A percentile compares a stretch with the other conserved stretches of the same genome.
Conservation (phyloP, 2,797 vertebrate species). For the Sebastes matsubarae region DNA sequence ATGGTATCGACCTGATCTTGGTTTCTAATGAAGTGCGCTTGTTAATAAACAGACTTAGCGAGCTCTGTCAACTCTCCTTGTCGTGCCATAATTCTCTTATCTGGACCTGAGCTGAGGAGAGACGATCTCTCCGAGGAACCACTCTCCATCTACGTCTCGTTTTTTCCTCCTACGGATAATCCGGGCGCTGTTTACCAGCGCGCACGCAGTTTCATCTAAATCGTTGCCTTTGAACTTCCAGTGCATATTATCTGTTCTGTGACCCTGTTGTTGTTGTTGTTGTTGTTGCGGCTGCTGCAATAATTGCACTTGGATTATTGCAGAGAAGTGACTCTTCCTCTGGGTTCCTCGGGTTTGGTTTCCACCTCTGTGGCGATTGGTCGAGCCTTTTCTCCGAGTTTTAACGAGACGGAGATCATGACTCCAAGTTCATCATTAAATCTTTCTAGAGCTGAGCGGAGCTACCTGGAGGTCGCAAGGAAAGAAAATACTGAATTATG, state of each 20-base stretch:
- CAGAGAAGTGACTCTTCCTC: slow-evolving; percentile 52
- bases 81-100: slow-evolving; percentile 89
- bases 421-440: slow-evolving; percentile 23
- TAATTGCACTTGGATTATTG: slow-evolving; percentile 78
- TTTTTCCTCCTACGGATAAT: slow-evolving; percentile 80
- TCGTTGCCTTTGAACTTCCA: slow-evolving; percentile 72
- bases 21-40: slow-evolving; percentile 86
- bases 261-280: slow-evolving; percentile 59
- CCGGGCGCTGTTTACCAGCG: slow-evolving; percentile 81
- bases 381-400: slow-evolving; percentile 4
- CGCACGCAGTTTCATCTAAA: slow-evolving; percentile 58
- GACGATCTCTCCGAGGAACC: slow-evolving; percentile 77
- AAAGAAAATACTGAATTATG: not conserved
- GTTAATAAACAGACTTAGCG: slow-evolving; percentile 88
- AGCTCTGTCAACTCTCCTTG: slow-evolving; percentile 82
- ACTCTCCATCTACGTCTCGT: slow-evolving; percentile 66
- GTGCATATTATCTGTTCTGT: slow-evolving; percentile 68
- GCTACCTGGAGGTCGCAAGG: slow-evolving; percentile 25
- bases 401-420: not conserved
- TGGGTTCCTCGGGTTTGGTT: slow-evolving; percentile 22
- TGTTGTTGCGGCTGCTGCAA: slow-evolving; percentile 63
- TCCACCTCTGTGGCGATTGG: slow-evolving; percentile 44
- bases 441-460: not conserved
- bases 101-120: slow-evolving; percentile 80
- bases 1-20: slow-evolving; percentile 85